phyloP scores from a whole-genome alignment of 2,888 invertebrate species.

The Acleris sparsana region DNA sequence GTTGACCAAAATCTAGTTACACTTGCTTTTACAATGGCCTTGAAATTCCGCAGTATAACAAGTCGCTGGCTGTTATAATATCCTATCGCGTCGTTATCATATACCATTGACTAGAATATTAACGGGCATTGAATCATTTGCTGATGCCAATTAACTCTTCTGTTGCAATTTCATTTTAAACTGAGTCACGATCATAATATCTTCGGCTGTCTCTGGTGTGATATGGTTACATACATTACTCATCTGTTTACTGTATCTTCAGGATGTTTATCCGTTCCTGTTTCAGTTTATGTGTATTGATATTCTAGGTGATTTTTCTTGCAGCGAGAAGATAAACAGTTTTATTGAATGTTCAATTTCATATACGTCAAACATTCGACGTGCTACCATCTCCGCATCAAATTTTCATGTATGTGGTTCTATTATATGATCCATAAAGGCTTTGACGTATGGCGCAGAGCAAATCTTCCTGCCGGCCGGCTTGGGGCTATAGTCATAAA shows the following conservation, averaged over 20 bases:
- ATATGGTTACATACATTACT: slow-evolving; percentile 14
- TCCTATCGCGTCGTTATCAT: slow-evolving; percentile 16
- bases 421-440: slow-evolving; percentile 26
- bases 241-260: slow-evolving; percentile 40
- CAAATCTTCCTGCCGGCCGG: slow-evolving; percentile 17
- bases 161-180: slow-evolving; percentile 14
- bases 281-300: slow-evolving; percentile 41
- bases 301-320: slow-evolving; percentile 44
- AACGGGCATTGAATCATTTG: slow-evolving; percentile 25
- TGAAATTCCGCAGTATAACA: slow-evolving; percentile 34
- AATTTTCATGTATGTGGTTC: slow-evolving; percentile 20
- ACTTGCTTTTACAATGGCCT: slow-evolving; percentile 32
- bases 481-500: slow-evolving; percentile 13
- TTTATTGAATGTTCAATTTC: slow-evolving; percentile 17
- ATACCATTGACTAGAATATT: slow-evolving; percentile 20
- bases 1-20: slow-evolving; percentile 32
- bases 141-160: slow-evolving; percentile 28
- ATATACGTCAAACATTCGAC: slow-evolving; percentile 15
- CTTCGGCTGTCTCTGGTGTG: slow-evolving; percentile 6
- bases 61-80: slow-evolving; percentile 22
- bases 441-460: slow-evolving; percentile 21
- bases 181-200: slow-evolving; percentile 7
- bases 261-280: slow-evolving; percentile 61
- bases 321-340: slow-evolving; percentile 28
- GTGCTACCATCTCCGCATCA: slow-evolving; percentile 2